Base-by-base conservation (phyloP, 2,797 vertebrate species). In the Myripristis murdjan region DNA sequence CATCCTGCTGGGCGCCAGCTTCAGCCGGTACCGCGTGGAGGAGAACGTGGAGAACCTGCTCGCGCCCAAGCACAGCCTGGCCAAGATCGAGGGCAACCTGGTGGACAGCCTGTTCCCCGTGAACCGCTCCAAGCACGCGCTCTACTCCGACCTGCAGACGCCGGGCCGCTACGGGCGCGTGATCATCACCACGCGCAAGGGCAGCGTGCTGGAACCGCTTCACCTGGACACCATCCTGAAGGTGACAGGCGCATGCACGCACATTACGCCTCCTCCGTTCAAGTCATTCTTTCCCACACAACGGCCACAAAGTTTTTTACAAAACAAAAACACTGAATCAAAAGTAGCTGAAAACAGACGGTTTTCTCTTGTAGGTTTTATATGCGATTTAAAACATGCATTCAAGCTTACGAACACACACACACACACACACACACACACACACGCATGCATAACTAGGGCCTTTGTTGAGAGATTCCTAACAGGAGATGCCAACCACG, bases 141-240 rank as follows among this genome's bases (percentile, higher is more conserved):
- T 99, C 62, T 99, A 98, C 92, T 98, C 97, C 3, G 97, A 98
- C 93, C 95, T 99, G 87, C 97, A 99, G 89, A 98, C 97, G 6
- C 97, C 97, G 6, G 97, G 97, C n/a, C 94, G 96, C 56, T 99
- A 98, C 94, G 97, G 97, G 77, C 94, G 98, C 75, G 96, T 99
- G 83, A 97, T 99, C 89, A 88, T 98, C 93, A 97, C 97, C 87
- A 94, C 95, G 62, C 93, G 95, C 56, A 96, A 95, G 89, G 97
- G 97, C 65, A 98, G 96, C 89, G 96, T 99, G 92, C 93, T 99
- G 92, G 98, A 99, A 91, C 95, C 96, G 64, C 93, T 94, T 63
- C 96, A 98, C 84, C 95, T 96, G 70, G 97, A 97, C 77, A 92
- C 96, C 77, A 95, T 99, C 61, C 91, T 99, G 41, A 96, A 97